A percentile compares a stretch with the other conserved stretches of the same genome.
These are phyloP conservation scores for Ptilodon capucinus DNA, from an alignment of 2,888 invertebrate genomes.

Conservation along the genomic window DNA sequence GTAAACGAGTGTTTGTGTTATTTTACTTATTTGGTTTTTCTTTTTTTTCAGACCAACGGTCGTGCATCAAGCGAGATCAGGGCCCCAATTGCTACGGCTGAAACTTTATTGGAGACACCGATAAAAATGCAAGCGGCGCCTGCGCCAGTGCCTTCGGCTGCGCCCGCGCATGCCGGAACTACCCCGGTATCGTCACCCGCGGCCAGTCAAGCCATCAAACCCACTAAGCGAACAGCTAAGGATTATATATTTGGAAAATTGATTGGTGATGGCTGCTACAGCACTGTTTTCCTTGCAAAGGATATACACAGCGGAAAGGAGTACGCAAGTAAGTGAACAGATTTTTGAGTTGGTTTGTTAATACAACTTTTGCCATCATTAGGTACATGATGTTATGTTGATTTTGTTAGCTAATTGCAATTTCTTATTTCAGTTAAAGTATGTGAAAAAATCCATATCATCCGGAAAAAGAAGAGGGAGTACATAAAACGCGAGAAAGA, in stretches of 20 bases:
- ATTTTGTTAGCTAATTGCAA: background rate
- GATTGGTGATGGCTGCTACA: slow-evolving; percentile 98
- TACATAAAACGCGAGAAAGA: slow-evolving; percentile 97
- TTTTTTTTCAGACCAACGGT: slow-evolving; percentile 70
- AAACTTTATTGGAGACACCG: slow-evolving; percentile 75
- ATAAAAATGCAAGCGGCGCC: slow-evolving; percentile 78
- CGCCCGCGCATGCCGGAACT: slow-evolving; percentile 63
- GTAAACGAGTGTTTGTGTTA: slow-evolving; percentile 23
- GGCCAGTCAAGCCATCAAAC: slow-evolving; percentile 62
- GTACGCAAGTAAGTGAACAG: slow-evolving; percentile 93
- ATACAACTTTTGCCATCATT: background rate
- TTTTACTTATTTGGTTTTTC: slow-evolving; percentile 24
- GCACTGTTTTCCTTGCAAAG: slow-evolving; percentile 96
- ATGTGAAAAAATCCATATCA: slow-evolving; percentile 96
- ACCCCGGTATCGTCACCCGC: slow-evolving; percentile 67
- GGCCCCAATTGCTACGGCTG: slow-evolving; percentile 81
- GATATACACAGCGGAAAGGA: slow-evolving; percentile 94
- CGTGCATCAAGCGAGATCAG: slow-evolving; percentile 68
- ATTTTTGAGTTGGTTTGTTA: background rate
- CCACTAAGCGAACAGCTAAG: slow-evolving; percentile 88
- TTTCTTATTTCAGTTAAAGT: slow-evolving; percentile 92
- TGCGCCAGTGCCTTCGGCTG: slow-evolving; percentile 67
- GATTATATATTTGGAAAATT: slow-evolving; percentile 98
- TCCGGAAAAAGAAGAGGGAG: slow-evolving; percentile 95
- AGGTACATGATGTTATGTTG: background rate